A percentile compares a stretch with the other conserved stretches of the same genome.
These are phyloP conservation scores for Anodontia alba DNA, from an alignment of 2,888 invertebrate genomes.

Conservation along the genomic window DNA sequence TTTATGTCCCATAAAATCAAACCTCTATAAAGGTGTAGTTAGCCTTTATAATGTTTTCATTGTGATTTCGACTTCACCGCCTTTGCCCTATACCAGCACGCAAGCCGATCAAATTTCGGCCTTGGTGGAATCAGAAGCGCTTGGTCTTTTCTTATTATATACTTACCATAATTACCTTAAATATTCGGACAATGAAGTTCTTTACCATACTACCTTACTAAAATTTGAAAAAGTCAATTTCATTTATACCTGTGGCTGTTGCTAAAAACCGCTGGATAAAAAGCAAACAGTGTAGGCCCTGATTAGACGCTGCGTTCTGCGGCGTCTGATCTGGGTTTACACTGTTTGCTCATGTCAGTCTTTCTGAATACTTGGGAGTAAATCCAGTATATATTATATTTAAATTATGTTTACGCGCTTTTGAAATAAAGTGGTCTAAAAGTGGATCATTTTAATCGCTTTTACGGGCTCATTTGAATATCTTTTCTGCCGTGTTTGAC, in stretches of 20 bases:
- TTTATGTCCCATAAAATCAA: conserved; percentile 2
- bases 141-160: not conserved
- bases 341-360: too few relatives aligned
- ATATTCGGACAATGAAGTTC: too few relatives aligned
- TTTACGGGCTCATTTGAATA: conserved; percentile 2
- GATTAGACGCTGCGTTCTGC: too few relatives aligned
- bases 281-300: too few relatives aligned
- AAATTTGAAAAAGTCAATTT: too few relatives aligned
- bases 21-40: conserved; percentile 1
- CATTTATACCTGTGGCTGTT: too few relatives aligned
- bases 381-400: not conserved
- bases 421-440: not conserved
- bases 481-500: not conserved
- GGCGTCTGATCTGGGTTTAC: too few relatives aligned
- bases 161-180: too few relatives aligned
- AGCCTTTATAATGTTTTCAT: conserved; percentile 1
- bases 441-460: not conserved
- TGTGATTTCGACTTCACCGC: not conserved
- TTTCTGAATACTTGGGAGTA: too few relatives aligned
- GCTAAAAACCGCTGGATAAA: too few relatives aligned
- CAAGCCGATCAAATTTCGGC: not conserved
- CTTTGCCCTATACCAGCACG: conserved; percentile 5
- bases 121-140: not conserved
- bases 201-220: too few relatives aligned
- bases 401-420: conserved; percentile 12